Evolutionary conservation across 2,797 vertebrate genomes (phyloP).

Genomic region (Eulemur rubriventer): DNA sequence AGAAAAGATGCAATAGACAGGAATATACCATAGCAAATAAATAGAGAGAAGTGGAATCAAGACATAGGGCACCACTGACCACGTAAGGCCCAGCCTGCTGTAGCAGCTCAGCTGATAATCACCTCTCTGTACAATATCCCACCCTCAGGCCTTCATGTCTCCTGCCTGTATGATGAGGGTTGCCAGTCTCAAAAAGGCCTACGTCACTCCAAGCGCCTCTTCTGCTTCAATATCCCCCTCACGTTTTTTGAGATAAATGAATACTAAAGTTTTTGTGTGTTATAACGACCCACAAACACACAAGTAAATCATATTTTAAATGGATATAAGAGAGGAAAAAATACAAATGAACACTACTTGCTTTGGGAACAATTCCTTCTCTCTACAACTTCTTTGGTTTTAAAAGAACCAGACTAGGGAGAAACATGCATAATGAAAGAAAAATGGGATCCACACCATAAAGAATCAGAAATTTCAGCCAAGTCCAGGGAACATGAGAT

Average conservation of each 20-base stretch:
- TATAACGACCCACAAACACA: background rate
- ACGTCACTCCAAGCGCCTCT: background rate
- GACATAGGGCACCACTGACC: background rate
- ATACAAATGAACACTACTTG: background rate
- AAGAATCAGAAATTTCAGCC: background rate
- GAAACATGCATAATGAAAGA: background rate
- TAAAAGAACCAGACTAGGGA: background rate
- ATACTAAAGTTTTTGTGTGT: background rate
- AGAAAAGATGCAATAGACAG: background rate
- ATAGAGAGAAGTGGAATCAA: background rate
- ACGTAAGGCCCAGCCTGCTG: background rate
- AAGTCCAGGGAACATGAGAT: background rate
- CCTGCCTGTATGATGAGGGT: accelerated
- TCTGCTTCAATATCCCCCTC: background rate
- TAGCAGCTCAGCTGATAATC: background rate
- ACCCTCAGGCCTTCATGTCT: accelerated
- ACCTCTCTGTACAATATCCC: accelerated
- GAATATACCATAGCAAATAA: background rate
- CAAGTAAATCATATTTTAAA: background rate
- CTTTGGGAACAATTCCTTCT: background rate
- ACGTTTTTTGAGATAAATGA: background rate
- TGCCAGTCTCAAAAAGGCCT: background rate
- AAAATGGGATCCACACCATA: background rate
- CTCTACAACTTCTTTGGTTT: background rate
- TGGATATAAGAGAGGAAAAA: background rate